Evolutionary conservation across 2,888 invertebrate genomes (phyloP), one percentile per base, ranked within the genome.

Genomic region (Frankliniella fusca): DNA sequence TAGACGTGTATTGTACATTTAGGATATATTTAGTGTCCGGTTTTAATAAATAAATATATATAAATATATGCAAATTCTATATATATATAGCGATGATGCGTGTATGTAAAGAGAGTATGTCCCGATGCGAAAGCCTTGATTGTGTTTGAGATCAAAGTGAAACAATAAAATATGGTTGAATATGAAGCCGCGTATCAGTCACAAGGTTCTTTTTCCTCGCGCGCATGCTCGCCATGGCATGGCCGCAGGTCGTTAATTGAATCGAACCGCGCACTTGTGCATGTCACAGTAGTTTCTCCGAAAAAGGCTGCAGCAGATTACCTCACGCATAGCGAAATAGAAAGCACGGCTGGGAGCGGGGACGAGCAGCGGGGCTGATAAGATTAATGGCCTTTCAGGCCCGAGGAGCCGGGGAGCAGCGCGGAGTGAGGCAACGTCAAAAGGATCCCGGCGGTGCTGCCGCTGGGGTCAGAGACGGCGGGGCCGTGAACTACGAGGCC

Each of bases 31-130:
- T 76, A 76, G 70, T 76, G 70, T 76, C 70, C 70, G 70, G 70
- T 76, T 76, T 76, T 76, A 76, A 76, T 76, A 76, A 76, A 76
- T 76, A 76, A 76, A 76, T 76, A 76, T 76, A 76, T 76, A 76
- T 76, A 76, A 76, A 76, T 76, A 76, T 76, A 76, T 76, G 70
- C 70, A 76, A 76, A 76, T 76, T 76, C 70, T 76, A 76, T 76
- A 76, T 76, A 76, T 76, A 76, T 76, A 76, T 76, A 76, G 70
- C 27, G 70, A 76, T 27, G 70, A 76, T 76, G 70, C 70, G 70
- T 76, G 70, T 76, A 76, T 76, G 70, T 76, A 23, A 76, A 76
- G 70, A 76, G 70, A 76, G 27, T 76, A 76, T 76, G 70, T 23
- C 70, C 70, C 70, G 70, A 76, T 76, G 23, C 70, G 70, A 76